Base-by-base conservation (phyloP, 2,888 invertebrate genomes). In the Caenorhabditis sp. region DNA sequence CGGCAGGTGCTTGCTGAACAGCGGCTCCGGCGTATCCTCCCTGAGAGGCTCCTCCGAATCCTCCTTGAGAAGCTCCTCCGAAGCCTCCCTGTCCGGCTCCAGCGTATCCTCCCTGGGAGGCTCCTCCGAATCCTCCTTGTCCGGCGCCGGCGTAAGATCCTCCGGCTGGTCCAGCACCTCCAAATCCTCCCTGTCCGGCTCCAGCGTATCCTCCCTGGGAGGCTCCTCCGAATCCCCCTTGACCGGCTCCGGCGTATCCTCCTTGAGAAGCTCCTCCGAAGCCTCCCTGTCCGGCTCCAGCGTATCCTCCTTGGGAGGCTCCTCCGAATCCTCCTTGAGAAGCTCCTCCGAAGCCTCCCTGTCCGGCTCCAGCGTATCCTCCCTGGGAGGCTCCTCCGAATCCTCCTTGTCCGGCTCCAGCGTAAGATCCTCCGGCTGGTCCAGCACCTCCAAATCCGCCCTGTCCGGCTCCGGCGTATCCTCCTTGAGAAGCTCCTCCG, bases 1-100 rank as follows among this genome's bases (percentile, higher is more conserved):
- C 13, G n/a, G 55, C 41, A n/a, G 22, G 30, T 8, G 9, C 46
- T 26, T 27, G 26, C 13, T 45, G 45, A 30, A n/a, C 43, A 5
- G 32, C 45, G 45, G 70, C 70, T 61, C 71, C 71, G 24, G 71
- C 71, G 61, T 71, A 71, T 72, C 71, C 71, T 59, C 66, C 66
- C 15, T 58, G 50, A 32, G 45, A 52, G 9, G 50, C 62, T 65
- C 62, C 61, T 58, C 63, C 63, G 52, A 17, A 32, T 65, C 68
- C 58, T 48, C 61, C 61, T 13, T 35, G 37, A 2, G 26, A 17
- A 30, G 48, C 48, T 61, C 61, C 61, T 39, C 61, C 58, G 43
- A 50, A 56, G 56, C 66, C 66, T 68, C 66, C 58, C 35, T 39
- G 46, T 20, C 32, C 24, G n/a, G 46, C 43, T 55, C 65, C 65